Evolutionary conservation across 2,797 vertebrate genomes (phyloP).

Genomic region (Phataginus tetradactyla): DNA sequence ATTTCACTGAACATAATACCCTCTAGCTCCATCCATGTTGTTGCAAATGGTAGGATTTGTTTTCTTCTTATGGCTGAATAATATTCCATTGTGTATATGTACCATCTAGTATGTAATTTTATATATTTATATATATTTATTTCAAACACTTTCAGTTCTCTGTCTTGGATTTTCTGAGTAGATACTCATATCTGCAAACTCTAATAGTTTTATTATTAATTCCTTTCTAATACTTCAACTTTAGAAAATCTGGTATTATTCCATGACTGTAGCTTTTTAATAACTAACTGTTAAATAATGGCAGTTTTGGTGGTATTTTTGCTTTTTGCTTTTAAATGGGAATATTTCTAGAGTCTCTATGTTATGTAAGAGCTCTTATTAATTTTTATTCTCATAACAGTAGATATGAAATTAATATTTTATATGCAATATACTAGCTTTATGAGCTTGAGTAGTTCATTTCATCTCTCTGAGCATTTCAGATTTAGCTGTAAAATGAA

Average conservation of each 20-base stretch:
- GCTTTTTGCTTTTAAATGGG: conserved; percentile 32
- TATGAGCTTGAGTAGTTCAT: not conserved
- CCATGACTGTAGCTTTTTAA: not conserved
- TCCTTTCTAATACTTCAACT: not conserved
- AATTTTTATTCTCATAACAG: conserved; percentile 33
- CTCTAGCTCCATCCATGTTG: too few species aligned
- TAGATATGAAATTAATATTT: conserved; percentile 12
- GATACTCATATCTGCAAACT: not conserved
- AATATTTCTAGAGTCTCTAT: not conserved
- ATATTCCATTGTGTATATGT: too few species aligned
- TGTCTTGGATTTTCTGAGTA: not conserved
- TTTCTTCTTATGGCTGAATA: too few species aligned
- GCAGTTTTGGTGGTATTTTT: not conserved
- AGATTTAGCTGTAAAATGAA: conserved; percentile 5
- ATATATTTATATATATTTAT: not conserved
- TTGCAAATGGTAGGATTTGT: too few species aligned
- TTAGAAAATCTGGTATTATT: not conserved
- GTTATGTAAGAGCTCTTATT: conserved; percentile 4
- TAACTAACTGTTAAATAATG: not conserved
- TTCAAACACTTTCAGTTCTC: not conserved
- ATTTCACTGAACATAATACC: too few species aligned
- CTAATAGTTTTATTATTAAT: not conserved
- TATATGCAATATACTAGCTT: not conserved
- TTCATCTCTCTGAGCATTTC: not conserved
- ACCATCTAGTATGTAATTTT: not conserved